Evolutionary conservation across 2,888 invertebrate genomes (phyloP).

Genomic region (Hypselothyrea guttata): DNA sequence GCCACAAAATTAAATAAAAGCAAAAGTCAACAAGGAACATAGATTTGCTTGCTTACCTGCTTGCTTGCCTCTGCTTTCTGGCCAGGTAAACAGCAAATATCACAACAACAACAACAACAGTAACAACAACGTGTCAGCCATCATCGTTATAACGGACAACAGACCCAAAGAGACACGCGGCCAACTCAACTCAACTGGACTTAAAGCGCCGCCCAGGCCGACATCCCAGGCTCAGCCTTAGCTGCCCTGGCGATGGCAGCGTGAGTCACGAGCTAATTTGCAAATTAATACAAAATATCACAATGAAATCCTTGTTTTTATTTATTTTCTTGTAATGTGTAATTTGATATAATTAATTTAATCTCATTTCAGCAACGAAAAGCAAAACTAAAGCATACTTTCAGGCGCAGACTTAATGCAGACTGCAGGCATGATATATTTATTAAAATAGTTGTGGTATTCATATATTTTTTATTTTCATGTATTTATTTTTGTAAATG

Average conservation of each 20-base stretch:
- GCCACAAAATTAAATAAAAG: constrained; percentile 76
- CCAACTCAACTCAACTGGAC: constrained; percentile 34
- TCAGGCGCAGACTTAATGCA: no score
- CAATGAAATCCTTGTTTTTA: no score
- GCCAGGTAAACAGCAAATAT: constrained; percentile 72
- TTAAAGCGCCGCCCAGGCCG: neutral
- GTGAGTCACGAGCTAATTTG: constrained; percentile 33
- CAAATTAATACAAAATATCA: no score
- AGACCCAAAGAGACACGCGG: constrained; percentile 47
- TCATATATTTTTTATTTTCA: no score
- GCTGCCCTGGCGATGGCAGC: constrained; percentile 29
- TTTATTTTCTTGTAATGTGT: no score
- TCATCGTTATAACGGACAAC: constrained; percentile 66
- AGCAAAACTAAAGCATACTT: no score
- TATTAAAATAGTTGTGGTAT: no score
- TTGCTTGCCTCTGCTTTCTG: constrained; percentile 62
- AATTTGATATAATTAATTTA: no score
- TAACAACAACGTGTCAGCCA: constrained; percentile 62
- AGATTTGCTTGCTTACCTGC: constrained; percentile 66
- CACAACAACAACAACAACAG: constrained; percentile 35
- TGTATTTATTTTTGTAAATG: no score
- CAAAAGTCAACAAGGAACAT: constrained; percentile 76
- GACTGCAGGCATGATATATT: no score
- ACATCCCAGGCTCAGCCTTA: constrained; percentile 12
- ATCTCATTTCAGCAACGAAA: no score